These are phyloP conservation scores for Sphaeridia pumilis DNA, from an alignment of 2,888 invertebrate genomes.

Conservation along the genomic window DNA sequence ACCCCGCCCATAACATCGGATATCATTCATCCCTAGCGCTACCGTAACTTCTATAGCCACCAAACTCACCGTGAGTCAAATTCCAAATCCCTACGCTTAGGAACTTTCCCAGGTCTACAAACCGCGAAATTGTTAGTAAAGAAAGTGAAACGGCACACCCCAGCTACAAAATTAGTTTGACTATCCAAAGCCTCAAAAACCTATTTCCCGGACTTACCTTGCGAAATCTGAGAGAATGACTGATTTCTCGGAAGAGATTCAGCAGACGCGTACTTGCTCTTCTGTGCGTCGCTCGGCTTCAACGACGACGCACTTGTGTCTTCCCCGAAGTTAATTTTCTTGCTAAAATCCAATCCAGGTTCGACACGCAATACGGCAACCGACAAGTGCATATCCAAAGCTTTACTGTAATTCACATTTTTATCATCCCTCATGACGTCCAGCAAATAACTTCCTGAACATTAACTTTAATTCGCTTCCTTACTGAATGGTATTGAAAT, in stretches of 20 bases:
- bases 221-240: constrained; percentile 34
- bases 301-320: constrained; percentile 14
- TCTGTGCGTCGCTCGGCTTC: constrained; percentile 18
- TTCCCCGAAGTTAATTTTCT: constrained; percentile 39
- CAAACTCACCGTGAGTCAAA: constrained; percentile 34
- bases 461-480: constrained; percentile 24
- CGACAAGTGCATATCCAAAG: constrained; percentile 82
- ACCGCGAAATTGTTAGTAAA: constrained; percentile 5
- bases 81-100: constrained; percentile 36
- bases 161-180: too few relatives aligned
- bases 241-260: constrained; percentile 34
- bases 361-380: constrained; percentile 76
- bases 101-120: constrained; percentile 35
- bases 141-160: constrained; percentile 8
- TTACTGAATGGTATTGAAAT: constrained; percentile 49
- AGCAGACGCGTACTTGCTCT: constrained; percentile 27
- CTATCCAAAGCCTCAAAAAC: too few relatives aligned
- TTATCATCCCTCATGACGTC: neutral
- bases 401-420: constrained; percentile 49
- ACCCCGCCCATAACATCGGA: neutral
- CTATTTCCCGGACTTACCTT: constrained; percentile 23
- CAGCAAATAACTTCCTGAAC: neutral
- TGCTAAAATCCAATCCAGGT: constrained; percentile 68
- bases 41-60: too few relatives aligned
- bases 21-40: neutral